These are phyloP conservation scores for Uria lomvia DNA, from an alignment of 2,113 vertebrate genomes.

Conservation along the genomic window DNA sequence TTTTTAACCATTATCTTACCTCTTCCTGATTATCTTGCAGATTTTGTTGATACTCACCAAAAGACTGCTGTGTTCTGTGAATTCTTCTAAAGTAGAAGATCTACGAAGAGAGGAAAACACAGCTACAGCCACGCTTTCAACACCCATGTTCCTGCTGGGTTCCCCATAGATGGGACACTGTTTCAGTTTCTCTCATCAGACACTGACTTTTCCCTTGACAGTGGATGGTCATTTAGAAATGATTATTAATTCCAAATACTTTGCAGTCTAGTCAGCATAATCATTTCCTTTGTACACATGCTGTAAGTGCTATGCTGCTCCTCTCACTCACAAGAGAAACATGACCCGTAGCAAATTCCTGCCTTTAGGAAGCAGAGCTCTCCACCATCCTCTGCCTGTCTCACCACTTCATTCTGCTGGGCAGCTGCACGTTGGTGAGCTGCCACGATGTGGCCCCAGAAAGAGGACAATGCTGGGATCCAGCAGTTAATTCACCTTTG, in stretches of 20 bases:
- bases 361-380: not conserved
- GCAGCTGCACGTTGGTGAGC: not conserved
- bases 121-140: not conserved
- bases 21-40: not conserved
- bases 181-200: not conserved
- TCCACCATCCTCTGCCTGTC: not conserved
- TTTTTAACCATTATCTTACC: not conserved
- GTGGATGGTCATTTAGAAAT: not conserved
- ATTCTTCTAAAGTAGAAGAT: not conserved
- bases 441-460: fast-evolving
- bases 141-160: fast-evolving
- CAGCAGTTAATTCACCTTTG: not conserved
- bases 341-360: not conserved
- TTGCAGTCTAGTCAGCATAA: not conserved
- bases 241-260: not conserved
- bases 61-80: not conserved
- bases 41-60: not conserved
- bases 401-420: not conserved
- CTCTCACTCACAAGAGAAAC: not conserved
- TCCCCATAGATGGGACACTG: not conserved
- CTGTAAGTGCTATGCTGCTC: not conserved
- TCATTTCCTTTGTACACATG: not conserved
- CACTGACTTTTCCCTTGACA: not conserved
- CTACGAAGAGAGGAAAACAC: not conserved
- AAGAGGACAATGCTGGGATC: not conserved